Evolutionary conservation across 2,888 invertebrate species (phyloP), one percentile per base, ranked within the genome.

Genomic region (Leptopterna dolabrata): DNA sequence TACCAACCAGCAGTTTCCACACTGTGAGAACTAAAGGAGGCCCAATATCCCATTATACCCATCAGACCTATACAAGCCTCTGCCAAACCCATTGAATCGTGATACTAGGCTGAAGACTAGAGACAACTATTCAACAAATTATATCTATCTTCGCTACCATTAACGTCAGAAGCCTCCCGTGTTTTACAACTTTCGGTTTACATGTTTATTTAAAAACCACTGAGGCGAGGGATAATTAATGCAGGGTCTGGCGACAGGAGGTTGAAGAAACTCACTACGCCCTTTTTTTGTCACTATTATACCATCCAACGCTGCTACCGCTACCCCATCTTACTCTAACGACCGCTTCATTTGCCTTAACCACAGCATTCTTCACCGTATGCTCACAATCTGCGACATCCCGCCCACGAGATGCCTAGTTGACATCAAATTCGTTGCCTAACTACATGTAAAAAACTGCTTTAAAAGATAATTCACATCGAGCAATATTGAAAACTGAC

Each of bases 151-250:
- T 36, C 4, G 36, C 4, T 36, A 7, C 7, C 36, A 36, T 36
- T 36, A 36, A 36, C 36, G 36, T 36, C 36, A 36, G 2, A 36
- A 36, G 36, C 70, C n/a, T 70, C 13, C 13, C 19, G 2, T 70
- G 47, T 47, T 47, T 47, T 47, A 47, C n/a, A 70, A 70, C 24
- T 19, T 27, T 24, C 29, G 47, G n/a, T 19, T 70, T 19, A 16
- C 24, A 70, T 70, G 70, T 19, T 70, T 70, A 70, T 70, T 70
- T 70, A 24, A 24, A 24, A 24, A 70, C n/a, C 47, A 16, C 7
- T 70, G 29, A n/a, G 70, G n/a, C n/a, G 70, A n/a, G 70, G 55
- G 11, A 24, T 70, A 70, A 70, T 70, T 70, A 70, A 70, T 70
- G 24, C 70, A 70, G 24, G 70, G 70, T n/a, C 24, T 6, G 70